These are phyloP conservation scores for Myrmophylax atrothorax DNA, from an alignment of 2,113 vertebrate species.

Conservation along the genomic window DNA sequence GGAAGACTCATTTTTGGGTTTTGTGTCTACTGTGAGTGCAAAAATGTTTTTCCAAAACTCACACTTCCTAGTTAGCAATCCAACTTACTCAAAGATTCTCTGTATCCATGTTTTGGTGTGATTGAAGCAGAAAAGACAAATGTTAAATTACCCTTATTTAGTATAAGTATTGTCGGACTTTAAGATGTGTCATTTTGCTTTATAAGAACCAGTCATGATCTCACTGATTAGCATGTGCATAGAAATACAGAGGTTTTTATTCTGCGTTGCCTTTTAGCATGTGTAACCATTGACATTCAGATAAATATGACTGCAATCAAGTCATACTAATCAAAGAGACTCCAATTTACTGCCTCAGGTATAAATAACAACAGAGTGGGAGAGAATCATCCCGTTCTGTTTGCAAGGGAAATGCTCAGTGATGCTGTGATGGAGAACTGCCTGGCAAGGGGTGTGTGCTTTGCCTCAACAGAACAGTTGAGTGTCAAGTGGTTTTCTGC, in stretches of 20 bases:
- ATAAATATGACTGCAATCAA: constrained; percentile 52
- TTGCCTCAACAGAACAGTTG: background rate
- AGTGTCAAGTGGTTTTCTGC: background rate
- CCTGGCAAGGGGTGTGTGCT: background rate
- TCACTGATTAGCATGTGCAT: background rate
- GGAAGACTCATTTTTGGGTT: background rate
- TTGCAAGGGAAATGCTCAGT: background rate
- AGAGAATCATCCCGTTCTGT: background rate
- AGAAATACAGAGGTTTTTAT: background rate
- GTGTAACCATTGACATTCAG: constrained; percentile 31
- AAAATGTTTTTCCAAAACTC: background rate
- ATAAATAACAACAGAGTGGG: constrained; percentile 59
- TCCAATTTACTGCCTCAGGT: constrained; percentile 23
- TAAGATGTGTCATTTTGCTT: constrained; percentile 13
- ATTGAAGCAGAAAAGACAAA: background rate
- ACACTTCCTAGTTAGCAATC: background rate
- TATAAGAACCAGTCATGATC: background rate
- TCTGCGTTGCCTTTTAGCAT: constrained; percentile 9
- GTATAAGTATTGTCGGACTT: background rate
- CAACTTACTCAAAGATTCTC: background rate
- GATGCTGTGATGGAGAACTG: background rate
- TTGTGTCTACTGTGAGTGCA: background rate
- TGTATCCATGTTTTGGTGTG: background rate
- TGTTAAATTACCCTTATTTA: background rate
- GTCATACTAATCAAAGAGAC: constrained; percentile 33